Evolutionary conservation across 1,140 invertebrate genomes (phyloP), one percentile per base, ranked within the genome.

Genomic region (Zaprionus africanus): DNA sequence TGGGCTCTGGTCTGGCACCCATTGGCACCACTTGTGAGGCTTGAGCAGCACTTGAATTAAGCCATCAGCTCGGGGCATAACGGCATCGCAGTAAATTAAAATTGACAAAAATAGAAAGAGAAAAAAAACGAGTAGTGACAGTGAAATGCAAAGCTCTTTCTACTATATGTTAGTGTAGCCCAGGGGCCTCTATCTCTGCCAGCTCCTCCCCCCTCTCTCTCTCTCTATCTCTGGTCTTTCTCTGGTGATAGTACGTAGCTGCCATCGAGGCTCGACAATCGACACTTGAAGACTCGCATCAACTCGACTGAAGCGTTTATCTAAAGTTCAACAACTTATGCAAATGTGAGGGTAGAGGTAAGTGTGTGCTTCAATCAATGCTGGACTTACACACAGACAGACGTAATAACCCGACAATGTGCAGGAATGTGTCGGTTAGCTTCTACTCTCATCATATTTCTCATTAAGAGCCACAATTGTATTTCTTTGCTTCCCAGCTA

Each of bases 271-370:
- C 80, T 71, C 63, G 68, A 69, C 79, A 81, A 76, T 74, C 51
- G 71, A 78, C 64, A 72, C 74, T 76, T 56, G 62, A 64, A 65
- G 63, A 72, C 63, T 60, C 61, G 59, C 41, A 31, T 59, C 22
- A 43, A 65, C 73, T 59, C 22, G 56, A 65, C 73, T 73, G 58
- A 62, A 87, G 54, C 84, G 68, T 90, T 88, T 88, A 88, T 88
- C 84, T 84, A 81, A 84, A 87, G 84, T 87, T 87, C 84, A 87
- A 87, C 84, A 87, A 88, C 84, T 88, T 88, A 84, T 88, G 84
- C 81, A 87, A 90, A 88, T 70, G 69, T 68, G 60, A 66, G 68
- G 72, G 69, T 63, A 66, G 74, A 17, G 41, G 7, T n/a, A 80
- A 80, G 80, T 75, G 65, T 78, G 71, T 78, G 68, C 84, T 81